phyloP scores from a whole-genome alignment of 2,888 invertebrate species.

The Aspidapion aeneum region DNA sequence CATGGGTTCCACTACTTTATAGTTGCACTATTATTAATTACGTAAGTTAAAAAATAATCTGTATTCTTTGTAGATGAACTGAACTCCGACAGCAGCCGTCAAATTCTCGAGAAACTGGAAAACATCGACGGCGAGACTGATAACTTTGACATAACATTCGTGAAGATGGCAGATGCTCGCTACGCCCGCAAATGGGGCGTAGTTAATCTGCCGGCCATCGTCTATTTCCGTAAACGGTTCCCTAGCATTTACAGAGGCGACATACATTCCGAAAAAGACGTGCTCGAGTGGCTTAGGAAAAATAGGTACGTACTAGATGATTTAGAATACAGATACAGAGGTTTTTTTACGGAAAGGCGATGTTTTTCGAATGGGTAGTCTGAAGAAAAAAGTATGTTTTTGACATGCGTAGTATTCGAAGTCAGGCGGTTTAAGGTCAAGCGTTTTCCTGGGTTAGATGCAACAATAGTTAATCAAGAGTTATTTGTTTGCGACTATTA shows the following conservation, averaged over 20 bases:
- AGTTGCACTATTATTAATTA: no score
- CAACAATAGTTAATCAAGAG: no score
- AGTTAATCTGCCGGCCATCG: constrained; percentile 84
- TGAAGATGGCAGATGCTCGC: constrained; percentile 88
- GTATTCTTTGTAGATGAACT: constrained; percentile 82
- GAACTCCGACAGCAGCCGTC: constrained; percentile 73
- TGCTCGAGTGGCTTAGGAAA: constrained; percentile 89
- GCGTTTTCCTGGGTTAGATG: no score
- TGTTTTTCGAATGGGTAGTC: no score
- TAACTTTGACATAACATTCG: constrained; percentile 90
- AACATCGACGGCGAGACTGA: constrained; percentile 94
- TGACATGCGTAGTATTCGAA: no score
- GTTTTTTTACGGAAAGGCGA: no score
- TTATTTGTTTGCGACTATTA: no score
- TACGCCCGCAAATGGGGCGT: constrained; percentile 95
- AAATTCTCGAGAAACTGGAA: constrained; percentile 83
- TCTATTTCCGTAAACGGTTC: constrained; percentile 87
- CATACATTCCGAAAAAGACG: constrained; percentile 77
- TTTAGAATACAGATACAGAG: no score
- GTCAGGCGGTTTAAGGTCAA: no score
- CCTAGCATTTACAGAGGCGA: constrained; percentile 91
- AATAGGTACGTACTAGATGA: constrained; percentile 56
- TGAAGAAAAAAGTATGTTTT: no score
- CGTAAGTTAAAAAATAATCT: no score
- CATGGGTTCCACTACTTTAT: no score